phyloP scores from a whole-genome alignment of 2,797 vertebrate species.

The Pygocentrus nattereri region DNA sequence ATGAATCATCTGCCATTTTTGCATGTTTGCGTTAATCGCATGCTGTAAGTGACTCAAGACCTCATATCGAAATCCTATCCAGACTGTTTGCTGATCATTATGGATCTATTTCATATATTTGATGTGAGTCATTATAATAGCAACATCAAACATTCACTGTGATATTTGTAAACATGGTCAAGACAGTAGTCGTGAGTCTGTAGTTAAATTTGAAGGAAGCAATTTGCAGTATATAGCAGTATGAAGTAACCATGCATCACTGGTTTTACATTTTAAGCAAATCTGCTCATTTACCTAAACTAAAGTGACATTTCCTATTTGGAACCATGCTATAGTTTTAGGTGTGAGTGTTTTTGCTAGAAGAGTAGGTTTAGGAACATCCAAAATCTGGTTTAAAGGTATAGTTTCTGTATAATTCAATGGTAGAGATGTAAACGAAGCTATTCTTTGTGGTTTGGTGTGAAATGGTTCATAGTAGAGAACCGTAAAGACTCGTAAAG shows the following conservation, averaged over 20 bases:
- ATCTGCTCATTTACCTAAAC: background rate
- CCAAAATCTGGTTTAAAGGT: too few species aligned
- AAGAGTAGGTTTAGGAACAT: too few species aligned
- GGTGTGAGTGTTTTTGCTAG: too few species aligned
- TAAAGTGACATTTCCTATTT: background rate
- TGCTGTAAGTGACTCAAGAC: background rate
- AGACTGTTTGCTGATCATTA: background rate
- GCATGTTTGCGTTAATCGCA: constrained; percentile 42
- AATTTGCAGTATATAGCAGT: too few species aligned
- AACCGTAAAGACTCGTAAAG: too few species aligned
- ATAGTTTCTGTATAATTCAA: too few species aligned
- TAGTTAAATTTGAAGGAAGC: background rate
- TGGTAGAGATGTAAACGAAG: too few species aligned
- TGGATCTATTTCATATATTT: constrained; percentile 12
- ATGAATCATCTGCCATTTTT: constrained; percentile 63
- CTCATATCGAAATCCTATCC: background rate
- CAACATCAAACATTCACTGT: background rate
- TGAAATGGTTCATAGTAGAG: too few species aligned
- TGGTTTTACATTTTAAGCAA: background rate
- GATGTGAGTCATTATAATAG: constrained; percentile 9
- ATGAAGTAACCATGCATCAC: background rate
- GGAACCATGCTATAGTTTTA: too few species aligned
- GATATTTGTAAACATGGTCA: background rate
- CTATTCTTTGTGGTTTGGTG: too few species aligned
- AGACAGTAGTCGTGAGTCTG: background rate